phyloP scores from a whole-genome alignment of 2,888 invertebrate species.

The Oeneis ivallda region DNA sequence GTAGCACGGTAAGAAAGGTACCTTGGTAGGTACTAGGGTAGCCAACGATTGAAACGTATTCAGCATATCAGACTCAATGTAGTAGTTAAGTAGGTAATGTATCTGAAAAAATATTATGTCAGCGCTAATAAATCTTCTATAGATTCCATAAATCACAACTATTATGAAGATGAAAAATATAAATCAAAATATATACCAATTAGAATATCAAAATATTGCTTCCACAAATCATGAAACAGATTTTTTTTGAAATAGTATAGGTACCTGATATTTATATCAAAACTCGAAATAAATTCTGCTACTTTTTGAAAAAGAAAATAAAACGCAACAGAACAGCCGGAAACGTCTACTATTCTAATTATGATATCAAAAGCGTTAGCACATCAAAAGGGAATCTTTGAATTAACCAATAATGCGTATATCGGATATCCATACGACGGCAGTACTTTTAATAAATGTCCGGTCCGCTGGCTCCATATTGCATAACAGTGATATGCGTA shows the following conservation, averaged over 20 bases:
- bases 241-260: neutral
- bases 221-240: neutral
- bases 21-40: too few species aligned
- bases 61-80: neutral
- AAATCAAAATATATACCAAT: neutral
- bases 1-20: too few species aligned
- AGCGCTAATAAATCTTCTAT: neutral
- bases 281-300: neutral
- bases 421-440: constrained; percentile 35
- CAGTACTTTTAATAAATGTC: constrained; percentile 50
- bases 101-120: neutral
- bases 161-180: neutral
- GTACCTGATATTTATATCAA: neutral
- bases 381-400: constrained; percentile 23
- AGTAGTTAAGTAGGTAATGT: too few species aligned
- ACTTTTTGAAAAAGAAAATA: neutral
- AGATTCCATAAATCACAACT: neutral
- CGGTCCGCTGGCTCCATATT: constrained; percentile 53
- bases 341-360: constrained; percentile 32
- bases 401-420: constrained; percentile 34
- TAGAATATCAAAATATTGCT: neutral
- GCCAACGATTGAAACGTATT: too few species aligned
- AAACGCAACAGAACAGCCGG: constrained; percentile 17
- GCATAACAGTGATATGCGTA: constrained; percentile 70
- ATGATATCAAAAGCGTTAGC: constrained; percentile 21